phyloP scores from a whole-genome alignment of 1,140 invertebrate genomes.

The Ectropis grisescens region DNA sequence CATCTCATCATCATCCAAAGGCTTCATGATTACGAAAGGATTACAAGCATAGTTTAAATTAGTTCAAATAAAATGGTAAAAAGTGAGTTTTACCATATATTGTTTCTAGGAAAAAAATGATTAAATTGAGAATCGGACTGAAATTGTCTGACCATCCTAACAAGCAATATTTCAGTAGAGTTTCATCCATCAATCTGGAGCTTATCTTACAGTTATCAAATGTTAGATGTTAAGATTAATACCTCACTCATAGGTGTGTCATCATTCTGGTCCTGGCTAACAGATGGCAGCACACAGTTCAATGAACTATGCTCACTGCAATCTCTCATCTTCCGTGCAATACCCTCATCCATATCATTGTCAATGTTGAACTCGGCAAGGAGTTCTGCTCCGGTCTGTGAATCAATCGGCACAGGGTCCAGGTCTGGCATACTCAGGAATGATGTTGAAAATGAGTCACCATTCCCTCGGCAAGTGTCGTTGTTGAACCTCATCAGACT shows the following conservation, averaged over 20 bases:
- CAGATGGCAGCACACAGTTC: slow-evolving; percentile 57
- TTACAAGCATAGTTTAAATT: no score
- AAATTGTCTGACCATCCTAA: no score
- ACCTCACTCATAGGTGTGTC: slow-evolving; percentile 43
- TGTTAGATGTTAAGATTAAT: no score
- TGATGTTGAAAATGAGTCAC: slow-evolving; percentile 34
- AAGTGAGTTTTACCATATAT: no score
- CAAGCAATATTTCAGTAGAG: no score
- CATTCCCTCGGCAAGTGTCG: slow-evolving; percentile 27
- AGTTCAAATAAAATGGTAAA: no score
- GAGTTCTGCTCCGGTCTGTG: slow-evolving; percentile 30
- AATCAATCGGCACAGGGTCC: slow-evolving; percentile 33
- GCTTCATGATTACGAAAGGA: no score
- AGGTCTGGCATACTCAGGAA: slow-evolving; percentile 54
- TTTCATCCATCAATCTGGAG: no score
- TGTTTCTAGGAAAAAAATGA: no score
- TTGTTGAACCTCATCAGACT: slow-evolving; percentile 34
- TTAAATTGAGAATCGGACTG: no score
- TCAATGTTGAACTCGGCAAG: slow-evolving; percentile 50
- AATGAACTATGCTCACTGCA: slow-evolving; percentile 32
- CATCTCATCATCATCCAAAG: no score
- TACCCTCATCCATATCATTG: slow-evolving; percentile 28
- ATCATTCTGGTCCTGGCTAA: slow-evolving; percentile 47
- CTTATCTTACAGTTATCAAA: no score
- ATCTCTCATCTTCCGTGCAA: slow-evolving; percentile 17